Evolutionary conservation across 2,113 vertebrate species (phyloP).

Genomic region (Hemibagrus wyckioides): DNA sequence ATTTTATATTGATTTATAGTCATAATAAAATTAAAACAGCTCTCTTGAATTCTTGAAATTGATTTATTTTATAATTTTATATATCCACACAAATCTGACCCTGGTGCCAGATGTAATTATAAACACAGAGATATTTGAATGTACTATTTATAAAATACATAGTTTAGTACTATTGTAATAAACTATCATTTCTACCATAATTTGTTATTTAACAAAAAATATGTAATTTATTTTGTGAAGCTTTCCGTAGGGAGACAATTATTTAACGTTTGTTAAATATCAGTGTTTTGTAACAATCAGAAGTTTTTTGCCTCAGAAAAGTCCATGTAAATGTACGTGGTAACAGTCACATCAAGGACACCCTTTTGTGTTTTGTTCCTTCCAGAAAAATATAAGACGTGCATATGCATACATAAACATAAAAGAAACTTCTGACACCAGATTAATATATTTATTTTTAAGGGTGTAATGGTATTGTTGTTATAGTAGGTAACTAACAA

Average conservation of each 20-base stretch:
- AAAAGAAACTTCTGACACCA: too few species aligned
- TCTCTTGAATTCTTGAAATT: not conserved
- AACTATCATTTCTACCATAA: not conserved
- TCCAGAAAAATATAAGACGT: too few species aligned
- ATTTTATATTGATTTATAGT: not conserved
- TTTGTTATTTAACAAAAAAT: not conserved
- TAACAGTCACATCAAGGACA: too few species aligned
- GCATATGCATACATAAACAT: too few species aligned
- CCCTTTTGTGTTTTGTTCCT: too few species aligned
- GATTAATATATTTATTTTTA: too few species aligned
- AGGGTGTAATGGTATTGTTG: too few species aligned
- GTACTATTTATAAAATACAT: too few species aligned
- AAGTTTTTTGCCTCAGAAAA: not conserved
- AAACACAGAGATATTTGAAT: not conserved
- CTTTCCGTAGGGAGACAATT: not conserved
- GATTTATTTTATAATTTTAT: not conserved
- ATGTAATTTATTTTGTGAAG: not conserved
- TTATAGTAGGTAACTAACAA: too few species aligned
- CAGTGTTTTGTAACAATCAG: not conserved
- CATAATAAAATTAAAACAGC: not conserved
- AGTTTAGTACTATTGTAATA: too few species aligned
- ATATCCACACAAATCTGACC: not conserved
- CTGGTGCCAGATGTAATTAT: not conserved
- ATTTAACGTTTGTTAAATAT: not conserved
- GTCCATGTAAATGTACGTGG: not conserved